Percentiles rank a stretch among this genome's conserved stretches.
Evolutionary conservation across 2,113 vertebrate species (phyloP).

Genomic region (Seriola dumerili): DNA sequence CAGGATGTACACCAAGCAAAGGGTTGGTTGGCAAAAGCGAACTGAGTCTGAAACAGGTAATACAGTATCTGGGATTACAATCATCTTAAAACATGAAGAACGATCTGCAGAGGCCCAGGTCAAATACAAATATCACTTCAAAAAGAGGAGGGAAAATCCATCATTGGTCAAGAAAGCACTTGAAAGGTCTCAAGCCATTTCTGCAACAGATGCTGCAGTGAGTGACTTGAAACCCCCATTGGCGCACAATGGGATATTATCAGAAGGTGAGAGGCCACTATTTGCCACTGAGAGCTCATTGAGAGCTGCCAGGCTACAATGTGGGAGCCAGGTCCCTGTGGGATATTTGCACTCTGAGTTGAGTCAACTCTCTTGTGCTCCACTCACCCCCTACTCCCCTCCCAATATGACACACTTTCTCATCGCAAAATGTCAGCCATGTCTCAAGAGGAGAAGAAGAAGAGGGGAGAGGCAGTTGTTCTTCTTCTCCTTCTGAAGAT

Average conservation of each 20-base stretch:
- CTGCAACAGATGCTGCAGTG: slow-evolving; percentile 39
- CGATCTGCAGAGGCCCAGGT: background rate
- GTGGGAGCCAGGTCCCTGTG: slow-evolving; percentile 26
- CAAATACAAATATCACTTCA: background rate
- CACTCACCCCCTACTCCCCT: background rate
- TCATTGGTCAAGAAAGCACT: slow-evolving; percentile 33
- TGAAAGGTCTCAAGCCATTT: slow-evolving; percentile 28
- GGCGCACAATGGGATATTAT: slow-evolving; percentile 54
- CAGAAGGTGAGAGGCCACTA: slow-evolving; percentile 52
- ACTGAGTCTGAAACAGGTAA: too few relatives aligned
- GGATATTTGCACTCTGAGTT: slow-evolving; percentile 51
- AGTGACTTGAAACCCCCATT: slow-evolving; percentile 39
- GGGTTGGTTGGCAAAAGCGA: too few relatives aligned
- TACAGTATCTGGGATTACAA: background rate
- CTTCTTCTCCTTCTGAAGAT: slow-evolving; percentile 63
- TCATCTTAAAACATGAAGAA: background rate
- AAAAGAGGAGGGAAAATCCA: slow-evolving; percentile 5
- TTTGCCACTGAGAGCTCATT: slow-evolving; percentile 52
- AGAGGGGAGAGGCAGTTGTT: slow-evolving; percentile 21
- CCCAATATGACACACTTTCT: slow-evolving; percentile 67
- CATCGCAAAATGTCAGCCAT: slow-evolving; percentile 71
- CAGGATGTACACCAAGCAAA: too few relatives aligned
- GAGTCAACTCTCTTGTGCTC: slow-evolving; percentile 46
- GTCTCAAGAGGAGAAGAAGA: slow-evolving; percentile 61
- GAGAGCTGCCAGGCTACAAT: slow-evolving; percentile 37